These are phyloP conservation scores for Mohoua ochrocephala DNA, from an alignment of 2,113 vertebrate species.

Conservation along the genomic window DNA sequence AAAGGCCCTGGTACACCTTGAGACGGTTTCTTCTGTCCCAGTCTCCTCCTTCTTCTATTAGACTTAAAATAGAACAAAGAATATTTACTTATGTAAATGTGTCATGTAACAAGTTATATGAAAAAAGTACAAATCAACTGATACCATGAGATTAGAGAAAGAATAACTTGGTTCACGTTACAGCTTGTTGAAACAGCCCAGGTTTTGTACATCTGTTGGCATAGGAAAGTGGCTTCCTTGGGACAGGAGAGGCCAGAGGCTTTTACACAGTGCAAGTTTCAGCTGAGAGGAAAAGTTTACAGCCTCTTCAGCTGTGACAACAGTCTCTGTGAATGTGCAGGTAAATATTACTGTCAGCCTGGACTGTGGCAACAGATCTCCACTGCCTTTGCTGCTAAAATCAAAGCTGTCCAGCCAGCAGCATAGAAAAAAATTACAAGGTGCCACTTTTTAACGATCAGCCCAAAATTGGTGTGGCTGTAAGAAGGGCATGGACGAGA, in stretches of 20 bases:
- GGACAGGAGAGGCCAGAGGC: background rate
- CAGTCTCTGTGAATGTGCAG: background rate
- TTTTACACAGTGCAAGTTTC: background rate
- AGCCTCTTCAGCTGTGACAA: background rate
- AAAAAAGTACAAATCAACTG: background rate
- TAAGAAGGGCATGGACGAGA: background rate
- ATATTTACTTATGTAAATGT: background rate
- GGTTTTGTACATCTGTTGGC: background rate
- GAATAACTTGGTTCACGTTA: background rate
- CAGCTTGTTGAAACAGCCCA: background rate
- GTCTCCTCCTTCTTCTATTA: constrained; percentile 98
- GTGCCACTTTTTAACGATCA: background rate
- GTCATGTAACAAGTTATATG: background rate
- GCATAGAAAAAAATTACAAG: background rate
- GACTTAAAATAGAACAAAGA: constrained; percentile 67
- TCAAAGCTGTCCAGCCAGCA: background rate
- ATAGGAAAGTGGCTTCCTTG: background rate
- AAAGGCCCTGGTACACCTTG: constrained; percentile 97
- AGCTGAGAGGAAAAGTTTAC: background rate
- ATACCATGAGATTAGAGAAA: background rate
- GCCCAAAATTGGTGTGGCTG: background rate
- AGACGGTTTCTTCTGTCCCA: constrained; percentile 97
- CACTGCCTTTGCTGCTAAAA: background rate
- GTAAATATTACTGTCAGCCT: background rate
- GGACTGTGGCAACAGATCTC: background rate